A percentile compares a stretch with the other conserved stretches of the same genome.
These are phyloP conservation scores for Xestia xanthographa DNA, from an alignment of 2,888 invertebrate species.

Conservation along the genomic window DNA sequence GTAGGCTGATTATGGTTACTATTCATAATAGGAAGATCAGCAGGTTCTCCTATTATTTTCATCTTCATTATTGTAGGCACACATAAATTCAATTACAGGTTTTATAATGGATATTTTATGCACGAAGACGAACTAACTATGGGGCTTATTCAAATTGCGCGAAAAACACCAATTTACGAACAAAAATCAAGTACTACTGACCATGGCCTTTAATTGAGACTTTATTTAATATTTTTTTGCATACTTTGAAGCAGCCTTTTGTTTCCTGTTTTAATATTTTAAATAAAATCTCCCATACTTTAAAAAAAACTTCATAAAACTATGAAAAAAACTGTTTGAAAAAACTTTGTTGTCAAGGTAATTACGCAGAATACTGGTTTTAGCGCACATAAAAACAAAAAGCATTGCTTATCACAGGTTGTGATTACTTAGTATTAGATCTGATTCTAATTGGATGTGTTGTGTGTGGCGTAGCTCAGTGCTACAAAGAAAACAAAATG, in stretches of 20 bases:
- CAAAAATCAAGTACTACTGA: neutral
- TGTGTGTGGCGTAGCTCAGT: neutral
- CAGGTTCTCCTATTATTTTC: neutral
- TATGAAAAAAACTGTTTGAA: neutral
- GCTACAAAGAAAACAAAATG: conserved; percentile 20
- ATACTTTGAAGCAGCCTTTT: neutral
- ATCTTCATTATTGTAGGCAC: neutral
- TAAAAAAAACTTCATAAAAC: neutral
- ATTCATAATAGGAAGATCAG: neutral
- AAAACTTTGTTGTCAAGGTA: neutral
- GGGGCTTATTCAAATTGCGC: neutral
- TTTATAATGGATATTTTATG: neutral
- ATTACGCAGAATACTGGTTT: neutral
- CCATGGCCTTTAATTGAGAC: neutral
- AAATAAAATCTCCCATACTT: neutral
- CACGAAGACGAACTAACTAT: neutral
- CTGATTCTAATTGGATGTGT: conserved; percentile 2
- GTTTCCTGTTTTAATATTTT: neutral
- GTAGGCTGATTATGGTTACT: too few species aligned
- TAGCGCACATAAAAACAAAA: neutral
- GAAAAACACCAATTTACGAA: neutral
- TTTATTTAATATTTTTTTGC: neutral
- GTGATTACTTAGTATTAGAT: conserved; percentile 1
- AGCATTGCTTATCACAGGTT: neutral
- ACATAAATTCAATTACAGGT: neutral